Evolutionary conservation across 2,797 vertebrate genomes (phyloP).

Genomic region (Ciconia nigra): DNA sequence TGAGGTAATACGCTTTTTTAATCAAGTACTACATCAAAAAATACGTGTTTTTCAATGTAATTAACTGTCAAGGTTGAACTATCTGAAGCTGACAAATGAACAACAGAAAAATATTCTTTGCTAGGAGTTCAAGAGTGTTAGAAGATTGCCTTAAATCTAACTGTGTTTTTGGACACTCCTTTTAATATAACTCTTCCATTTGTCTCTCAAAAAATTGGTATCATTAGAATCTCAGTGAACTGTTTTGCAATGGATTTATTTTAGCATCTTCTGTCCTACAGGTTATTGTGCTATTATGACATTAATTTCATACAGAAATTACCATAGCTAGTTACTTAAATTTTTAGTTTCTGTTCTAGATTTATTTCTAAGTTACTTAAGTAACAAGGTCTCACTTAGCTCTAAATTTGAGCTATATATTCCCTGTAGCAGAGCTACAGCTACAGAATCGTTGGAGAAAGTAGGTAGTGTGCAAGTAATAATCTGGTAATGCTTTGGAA

Average conservation of each 20-base stretch:
- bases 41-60: not conserved
- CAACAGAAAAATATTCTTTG: not conserved
- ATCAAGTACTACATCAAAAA: not conserved
- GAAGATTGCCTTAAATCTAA: not conserved
- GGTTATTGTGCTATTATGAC: not conserved
- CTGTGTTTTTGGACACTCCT: not conserved
- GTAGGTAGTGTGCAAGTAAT: not conserved
- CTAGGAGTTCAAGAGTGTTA: not conserved
- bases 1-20: constrained; percentile 79
- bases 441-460: not conserved
- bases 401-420: not conserved
- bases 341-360: not conserved
- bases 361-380: not conserved
- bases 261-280: not conserved
- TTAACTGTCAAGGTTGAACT: not conserved
- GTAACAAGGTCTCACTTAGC: not conserved
- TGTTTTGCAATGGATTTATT: not conserved
- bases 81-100: not conserved
- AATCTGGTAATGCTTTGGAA: not conserved
- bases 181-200: not conserved
- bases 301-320: not conserved
- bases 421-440: not conserved
- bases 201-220: not conserved
- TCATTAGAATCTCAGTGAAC: not conserved
- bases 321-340: not conserved